A percentile compares a stretch with the other conserved stretches of the same genome.
Evolutionary conservation across 2,113 vertebrate genomes (phyloP).

Genomic region (Macroglossus sobrinus): DNA sequence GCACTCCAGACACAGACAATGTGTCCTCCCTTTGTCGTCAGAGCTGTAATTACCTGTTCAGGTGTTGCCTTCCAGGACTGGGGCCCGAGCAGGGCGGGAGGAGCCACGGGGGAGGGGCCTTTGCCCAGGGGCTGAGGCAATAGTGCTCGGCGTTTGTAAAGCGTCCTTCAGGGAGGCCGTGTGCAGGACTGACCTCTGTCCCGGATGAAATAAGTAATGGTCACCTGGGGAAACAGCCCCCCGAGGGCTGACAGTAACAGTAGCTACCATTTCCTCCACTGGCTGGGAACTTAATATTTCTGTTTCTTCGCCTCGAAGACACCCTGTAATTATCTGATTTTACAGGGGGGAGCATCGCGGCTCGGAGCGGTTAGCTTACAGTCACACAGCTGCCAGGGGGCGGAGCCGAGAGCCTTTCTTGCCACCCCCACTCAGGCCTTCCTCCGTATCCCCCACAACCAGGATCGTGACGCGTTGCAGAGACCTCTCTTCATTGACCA

Average conservation of each 20-base stretch:
- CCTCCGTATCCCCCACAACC: not conserved
- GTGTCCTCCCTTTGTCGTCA: conserved; percentile 71
- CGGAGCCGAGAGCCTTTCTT: no score
- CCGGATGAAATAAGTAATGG: fast-evolving
- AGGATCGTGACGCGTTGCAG: no score
- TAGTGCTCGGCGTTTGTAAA: conserved; percentile 70
- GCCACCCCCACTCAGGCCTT: not conserved
- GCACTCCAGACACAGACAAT: conserved; percentile 50
- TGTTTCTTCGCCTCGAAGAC: not conserved
- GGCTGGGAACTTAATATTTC: fast-evolving
- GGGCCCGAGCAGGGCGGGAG: conserved; percentile 30
- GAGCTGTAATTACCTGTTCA: conserved; percentile 69
- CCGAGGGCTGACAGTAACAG: fast-evolving
- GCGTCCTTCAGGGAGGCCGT: conserved; percentile 67
- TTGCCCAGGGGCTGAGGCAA: conserved; percentile 74
- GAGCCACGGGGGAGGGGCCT: not conserved
- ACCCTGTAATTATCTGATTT: not conserved
- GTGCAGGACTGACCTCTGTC: conserved; percentile 61
- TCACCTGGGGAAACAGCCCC: not conserved
- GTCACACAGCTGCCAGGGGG: not conserved
- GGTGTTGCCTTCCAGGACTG: conserved; percentile 73
- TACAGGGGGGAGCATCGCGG: not conserved
- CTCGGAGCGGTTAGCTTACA: not conserved
- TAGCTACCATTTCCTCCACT: not conserved
- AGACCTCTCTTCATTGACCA: no score